Evolutionary conservation across 2,888 invertebrate species (phyloP).

Genomic region (Pegoplata infirma): DNA sequence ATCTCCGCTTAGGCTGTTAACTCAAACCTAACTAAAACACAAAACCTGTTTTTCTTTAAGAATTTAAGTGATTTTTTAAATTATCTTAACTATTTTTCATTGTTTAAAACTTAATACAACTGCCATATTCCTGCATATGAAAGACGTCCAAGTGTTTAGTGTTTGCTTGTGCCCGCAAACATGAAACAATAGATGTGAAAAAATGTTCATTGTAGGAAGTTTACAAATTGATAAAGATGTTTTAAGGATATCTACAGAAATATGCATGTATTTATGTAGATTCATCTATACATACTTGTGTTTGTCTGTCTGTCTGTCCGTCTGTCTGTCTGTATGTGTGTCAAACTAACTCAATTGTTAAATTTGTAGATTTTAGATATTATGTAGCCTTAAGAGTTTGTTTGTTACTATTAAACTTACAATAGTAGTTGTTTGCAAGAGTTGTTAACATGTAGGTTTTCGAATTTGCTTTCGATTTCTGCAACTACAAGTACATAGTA

Average conservation of each 20-base stretch:
- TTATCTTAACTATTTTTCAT: too few species aligned
- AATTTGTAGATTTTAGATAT: not conserved
- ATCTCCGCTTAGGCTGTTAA: too few species aligned
- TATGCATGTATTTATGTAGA: too few species aligned
- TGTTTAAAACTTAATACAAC: too few species aligned
- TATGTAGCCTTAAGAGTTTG: not conserved
- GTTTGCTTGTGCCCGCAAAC: not conserved
- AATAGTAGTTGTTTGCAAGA: not conserved
- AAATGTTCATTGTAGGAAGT: not conserved
- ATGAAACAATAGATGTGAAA: not conserved
- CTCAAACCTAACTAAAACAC: too few species aligned
- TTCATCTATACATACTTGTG: too few species aligned
- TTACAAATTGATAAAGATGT: constrained; percentile 8
- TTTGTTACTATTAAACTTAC: not conserved
- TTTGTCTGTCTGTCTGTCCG: not conserved
- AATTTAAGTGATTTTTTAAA: too few species aligned
- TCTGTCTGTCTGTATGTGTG: not conserved
- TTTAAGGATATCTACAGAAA: not conserved
- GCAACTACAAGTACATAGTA: not conserved
- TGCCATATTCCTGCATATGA: too few species aligned
- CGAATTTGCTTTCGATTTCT: not conserved
- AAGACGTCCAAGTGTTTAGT: too few species aligned
- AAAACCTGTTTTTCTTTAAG: too few species aligned
- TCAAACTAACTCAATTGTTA: not conserved
- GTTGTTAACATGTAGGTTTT: not conserved